Evolutionary conservation across 2,888 invertebrate species (phyloP).

Genomic region (Agonum fuliginosum): DNA sequence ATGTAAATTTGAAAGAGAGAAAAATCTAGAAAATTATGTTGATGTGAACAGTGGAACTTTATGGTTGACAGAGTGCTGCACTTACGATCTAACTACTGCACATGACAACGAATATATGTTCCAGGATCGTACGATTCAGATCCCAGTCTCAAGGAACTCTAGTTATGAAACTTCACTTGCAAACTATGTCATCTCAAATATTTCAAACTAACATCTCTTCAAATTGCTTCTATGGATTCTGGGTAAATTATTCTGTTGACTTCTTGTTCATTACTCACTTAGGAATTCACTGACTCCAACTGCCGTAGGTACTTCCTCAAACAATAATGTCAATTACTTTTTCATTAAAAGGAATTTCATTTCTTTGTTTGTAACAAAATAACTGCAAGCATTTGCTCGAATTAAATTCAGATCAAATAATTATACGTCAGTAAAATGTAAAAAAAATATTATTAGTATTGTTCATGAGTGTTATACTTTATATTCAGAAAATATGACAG

Average conservation of each 20-base stretch:
- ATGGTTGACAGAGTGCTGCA: neutral
- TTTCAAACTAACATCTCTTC: conserved; percentile 32
- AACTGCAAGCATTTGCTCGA: too few species aligned
- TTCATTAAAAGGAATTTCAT: too few species aligned
- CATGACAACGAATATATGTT: conserved; percentile 9
- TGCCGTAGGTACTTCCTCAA: too few species aligned
- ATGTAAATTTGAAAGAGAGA: neutral
- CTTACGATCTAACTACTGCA: conserved; percentile 21
- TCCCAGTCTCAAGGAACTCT: neutral
- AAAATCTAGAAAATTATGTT: conserved; percentile 13
- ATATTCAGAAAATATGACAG: too few species aligned
- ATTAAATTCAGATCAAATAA: too few species aligned
- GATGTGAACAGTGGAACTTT: neutral
- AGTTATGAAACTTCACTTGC: conserved; percentile 23
- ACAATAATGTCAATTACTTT: too few species aligned
- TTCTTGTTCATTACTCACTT: conserved; percentile 39
- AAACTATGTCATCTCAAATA: conserved; percentile 19
- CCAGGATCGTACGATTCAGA: neutral
- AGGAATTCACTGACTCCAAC: too few species aligned
- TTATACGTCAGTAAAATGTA: too few species aligned
- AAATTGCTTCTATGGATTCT: conserved; percentile 31
- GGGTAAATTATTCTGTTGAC: conserved; percentile 31
- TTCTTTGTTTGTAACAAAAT: too few species aligned
- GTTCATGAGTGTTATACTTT: too few species aligned
- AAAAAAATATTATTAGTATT: too few species aligned